A percentile compares a stretch with the other conserved stretches of the same genome.
These are phyloP conservation scores for Uloborus diversus DNA, from an alignment of 1,140 invertebrate species.

Conservation along the genomic window DNA sequence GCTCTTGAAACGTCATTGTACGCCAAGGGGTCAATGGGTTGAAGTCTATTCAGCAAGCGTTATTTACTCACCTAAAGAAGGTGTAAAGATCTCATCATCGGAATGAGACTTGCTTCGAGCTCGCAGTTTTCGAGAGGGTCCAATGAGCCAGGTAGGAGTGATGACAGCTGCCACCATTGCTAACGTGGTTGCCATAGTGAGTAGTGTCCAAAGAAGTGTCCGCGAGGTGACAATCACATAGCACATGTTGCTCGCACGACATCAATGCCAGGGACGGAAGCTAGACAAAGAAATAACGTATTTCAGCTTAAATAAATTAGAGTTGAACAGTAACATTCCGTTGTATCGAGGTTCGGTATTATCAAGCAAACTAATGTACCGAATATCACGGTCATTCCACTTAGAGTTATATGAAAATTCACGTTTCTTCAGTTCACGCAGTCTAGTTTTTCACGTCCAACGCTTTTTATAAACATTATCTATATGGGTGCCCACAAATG, in stretches of 20 bases:
- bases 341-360: background rate
- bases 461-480: no score
- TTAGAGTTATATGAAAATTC: background rate
- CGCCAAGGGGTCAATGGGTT: no score
- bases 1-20: no score
- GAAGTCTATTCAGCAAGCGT: no score
- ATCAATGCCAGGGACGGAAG: background rate
- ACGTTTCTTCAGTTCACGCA: background rate
- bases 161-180: constrained; percentile 79
- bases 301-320: background rate
- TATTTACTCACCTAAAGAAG: constrained; percentile 41
- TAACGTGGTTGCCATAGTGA: constrained; percentile 78
- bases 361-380: background rate
- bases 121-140: constrained; percentile 68
- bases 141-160: constrained; percentile 82
- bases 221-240: constrained; percentile 83
- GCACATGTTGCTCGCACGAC: constrained; percentile 66
- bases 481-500: no score
- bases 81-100: constrained; percentile 35
- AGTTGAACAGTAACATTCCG: background rate
- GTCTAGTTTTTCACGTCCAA: no score
- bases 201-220: constrained; percentile 80
- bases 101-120: constrained; percentile 19
- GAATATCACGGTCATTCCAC: background rate
- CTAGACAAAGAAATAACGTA: background rate